Evolutionary conservation across 1,140 invertebrate genomes (phyloP), one percentile per base, ranked within the genome.

Genomic region (Acarapis woodi): DNA sequence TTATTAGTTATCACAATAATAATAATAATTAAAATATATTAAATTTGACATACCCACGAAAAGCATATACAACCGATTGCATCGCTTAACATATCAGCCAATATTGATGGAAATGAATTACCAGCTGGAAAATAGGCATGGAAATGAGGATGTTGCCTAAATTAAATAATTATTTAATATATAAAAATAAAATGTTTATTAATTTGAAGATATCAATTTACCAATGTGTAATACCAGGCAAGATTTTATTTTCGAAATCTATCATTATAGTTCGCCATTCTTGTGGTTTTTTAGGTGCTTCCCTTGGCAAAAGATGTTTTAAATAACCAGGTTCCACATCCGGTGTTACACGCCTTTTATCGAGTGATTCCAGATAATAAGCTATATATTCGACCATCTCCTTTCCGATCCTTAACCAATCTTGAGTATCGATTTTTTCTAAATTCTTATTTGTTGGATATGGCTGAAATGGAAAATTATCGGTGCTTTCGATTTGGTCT

Each of bases 371-470:
- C 64, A 88, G 63, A 54, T 96, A 97, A 39, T 82, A 68, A 53
- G 80, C 83, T 41, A 97, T 93, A 53, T 90, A 99, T 50, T 97
- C 88, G 16, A 97, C 73, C 80, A 94, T 90, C 56, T 93, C 78
- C 53, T 77, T 78, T 10, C 87, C 87, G 30, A 72, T 64, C 44
- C 66, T 60, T 22, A 82, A 66, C 59, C 44, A 43, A 19, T 43
- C 38, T 8, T 37, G 14, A 29, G 71, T 66, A 53, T 90, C 72
- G 83, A 94, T 90, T 29, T 38, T 44, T 42, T 21, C 15, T 22
- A 31, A 24, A 28, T 22, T n/a, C n/a, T n/a, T n/a, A n/a, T n/a
- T n/a, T n/a, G n/a, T n/a, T n/a, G n/a, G n/a, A n/a, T n/a, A n/a
- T n/a, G 38, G 42, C 25, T 35, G 26, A 28, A 10, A 28, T 2